Evolutionary conservation across 2,113 vertebrate species (phyloP).

Genomic region (Fregata magnificens): DNA sequence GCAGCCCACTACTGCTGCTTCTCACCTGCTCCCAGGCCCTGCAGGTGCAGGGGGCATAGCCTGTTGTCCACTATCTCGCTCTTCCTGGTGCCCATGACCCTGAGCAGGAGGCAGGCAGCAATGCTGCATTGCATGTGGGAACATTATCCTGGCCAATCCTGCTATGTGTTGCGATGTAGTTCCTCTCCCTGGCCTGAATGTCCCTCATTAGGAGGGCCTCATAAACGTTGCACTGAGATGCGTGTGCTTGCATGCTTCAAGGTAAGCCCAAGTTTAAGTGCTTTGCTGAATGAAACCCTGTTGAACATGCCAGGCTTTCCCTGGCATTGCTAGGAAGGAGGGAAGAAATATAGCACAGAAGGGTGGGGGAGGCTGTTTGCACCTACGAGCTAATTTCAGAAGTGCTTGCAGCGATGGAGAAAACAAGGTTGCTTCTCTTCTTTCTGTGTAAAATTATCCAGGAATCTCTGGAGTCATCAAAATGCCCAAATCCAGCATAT

Average conservation of each 20-base stretch:
- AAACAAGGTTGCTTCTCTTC: not conserved
- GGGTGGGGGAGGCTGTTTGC: conserved; percentile 25
- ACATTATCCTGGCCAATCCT: not conserved
- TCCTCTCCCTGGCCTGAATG: not conserved
- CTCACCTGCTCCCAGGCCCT: not conserved
- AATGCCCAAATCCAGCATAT: not conserved
- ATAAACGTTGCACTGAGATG: not conserved
- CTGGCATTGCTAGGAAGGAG: not conserved
- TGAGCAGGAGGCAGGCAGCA: not conserved
- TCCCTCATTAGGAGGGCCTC: not conserved
- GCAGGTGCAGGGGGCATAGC: not conserved
- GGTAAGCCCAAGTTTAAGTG: not conserved
- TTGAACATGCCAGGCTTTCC: not conserved
- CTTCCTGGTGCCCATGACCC: not conserved
- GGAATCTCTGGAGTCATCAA: conserved; percentile 20
- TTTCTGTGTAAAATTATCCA: not conserved
- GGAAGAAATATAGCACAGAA: conserved; percentile 17
- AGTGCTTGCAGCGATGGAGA: not conserved
- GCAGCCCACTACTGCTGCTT: not conserved
- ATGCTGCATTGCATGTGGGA: not conserved
- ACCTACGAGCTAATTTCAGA: not conserved
- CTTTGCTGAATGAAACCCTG: not conserved
- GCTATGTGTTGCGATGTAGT: accelerated
- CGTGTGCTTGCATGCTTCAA: not conserved
- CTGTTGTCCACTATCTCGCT: not conserved